Evolutionary conservation across 2,888 invertebrate genomes (phyloP).

Genomic region (Hedychridium roseum): DNA sequence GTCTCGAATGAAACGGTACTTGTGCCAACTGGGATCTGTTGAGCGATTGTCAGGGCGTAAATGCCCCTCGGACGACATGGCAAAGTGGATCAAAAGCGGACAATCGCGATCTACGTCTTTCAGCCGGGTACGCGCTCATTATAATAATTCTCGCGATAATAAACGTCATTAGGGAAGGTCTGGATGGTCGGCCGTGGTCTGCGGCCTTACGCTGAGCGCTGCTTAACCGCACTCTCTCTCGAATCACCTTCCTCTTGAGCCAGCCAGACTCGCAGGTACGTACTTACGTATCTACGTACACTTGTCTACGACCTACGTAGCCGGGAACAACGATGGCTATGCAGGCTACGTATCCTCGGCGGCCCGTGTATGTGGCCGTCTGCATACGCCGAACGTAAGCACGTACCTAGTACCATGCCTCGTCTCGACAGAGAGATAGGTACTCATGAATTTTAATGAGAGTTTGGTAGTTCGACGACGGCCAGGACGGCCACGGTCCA

Average conservation of each 20-base stretch:
- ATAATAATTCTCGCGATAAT: conserved; percentile 28
- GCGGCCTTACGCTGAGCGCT: conserved; percentile 13
- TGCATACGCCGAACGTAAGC: no score
- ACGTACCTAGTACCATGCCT: conserved; percentile 4
- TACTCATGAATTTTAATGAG: conserved; percentile 46
- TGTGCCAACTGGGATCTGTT: no score
- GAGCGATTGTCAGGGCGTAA: no score
- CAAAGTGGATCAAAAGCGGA: no score
- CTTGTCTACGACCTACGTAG: no score
- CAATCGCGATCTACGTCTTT: not conserved
- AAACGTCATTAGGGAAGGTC: conserved; percentile 33
- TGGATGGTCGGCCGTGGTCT: conserved; percentile 21
- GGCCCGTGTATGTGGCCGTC: no score
- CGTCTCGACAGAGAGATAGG: conserved; percentile 23
- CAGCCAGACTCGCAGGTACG: conserved; percentile 14
- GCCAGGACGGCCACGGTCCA: conserved; percentile 29
- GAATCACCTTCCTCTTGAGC: not conserved
- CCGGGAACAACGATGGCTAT: no score
- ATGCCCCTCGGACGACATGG: no score
- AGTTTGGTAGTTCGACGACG: conserved; percentile 40
- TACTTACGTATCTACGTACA: conserved; percentile 24
- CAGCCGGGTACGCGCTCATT: conserved; percentile 9
- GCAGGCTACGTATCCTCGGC: no score
- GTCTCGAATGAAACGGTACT: no score
- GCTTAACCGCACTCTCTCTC: conserved; percentile 24